Conservation (phyloP, 2,888 invertebrate genomes). For the Cryptops parisi region DNA sequence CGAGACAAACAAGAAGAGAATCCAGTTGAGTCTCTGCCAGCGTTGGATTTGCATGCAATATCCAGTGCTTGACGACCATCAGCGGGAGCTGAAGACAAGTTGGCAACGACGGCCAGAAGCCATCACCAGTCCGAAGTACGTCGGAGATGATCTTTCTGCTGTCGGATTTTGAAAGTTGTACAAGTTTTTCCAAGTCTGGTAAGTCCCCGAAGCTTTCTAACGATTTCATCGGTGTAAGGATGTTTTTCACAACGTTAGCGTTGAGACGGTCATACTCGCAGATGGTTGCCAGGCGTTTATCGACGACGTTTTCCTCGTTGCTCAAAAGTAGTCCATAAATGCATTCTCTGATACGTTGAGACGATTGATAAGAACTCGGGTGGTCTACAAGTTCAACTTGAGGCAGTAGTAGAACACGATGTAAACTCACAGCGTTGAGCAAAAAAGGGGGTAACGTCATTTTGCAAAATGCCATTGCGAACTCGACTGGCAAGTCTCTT, state of each 20-base stretch:
- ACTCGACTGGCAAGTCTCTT: conserved; percentile 43
- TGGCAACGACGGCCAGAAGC: background rate
- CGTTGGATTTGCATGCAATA: conserved; percentile 2
- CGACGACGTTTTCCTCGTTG: conserved; percentile 15
- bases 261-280: conserved; percentile 4
- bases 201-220: conserved; percentile 1
- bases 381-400: conserved; percentile 26
- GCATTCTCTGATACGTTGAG: conserved; percentile 24
- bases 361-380: conserved; percentile 24
- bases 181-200: conserved; percentile 3
- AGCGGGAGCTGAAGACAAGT: conserved; percentile 3
- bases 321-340: conserved; percentile 27
- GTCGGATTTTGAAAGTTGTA: background rate
- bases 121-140: conserved; percentile 4
- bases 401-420: conserved; percentile 24
- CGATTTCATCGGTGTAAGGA: background rate
- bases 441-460: conserved; percentile 49
- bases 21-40: background rate
- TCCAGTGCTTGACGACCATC: conserved; percentile 6
- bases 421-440: conserved; percentile 34
- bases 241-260: background rate
- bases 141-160: background rate
- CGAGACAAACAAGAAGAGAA: background rate
- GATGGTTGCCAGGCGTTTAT: background rate
- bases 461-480: conserved; percentile 44